Base-by-base conservation (phyloP, 2,888 invertebrate genomes). In the Lissonota sp. region DNA sequence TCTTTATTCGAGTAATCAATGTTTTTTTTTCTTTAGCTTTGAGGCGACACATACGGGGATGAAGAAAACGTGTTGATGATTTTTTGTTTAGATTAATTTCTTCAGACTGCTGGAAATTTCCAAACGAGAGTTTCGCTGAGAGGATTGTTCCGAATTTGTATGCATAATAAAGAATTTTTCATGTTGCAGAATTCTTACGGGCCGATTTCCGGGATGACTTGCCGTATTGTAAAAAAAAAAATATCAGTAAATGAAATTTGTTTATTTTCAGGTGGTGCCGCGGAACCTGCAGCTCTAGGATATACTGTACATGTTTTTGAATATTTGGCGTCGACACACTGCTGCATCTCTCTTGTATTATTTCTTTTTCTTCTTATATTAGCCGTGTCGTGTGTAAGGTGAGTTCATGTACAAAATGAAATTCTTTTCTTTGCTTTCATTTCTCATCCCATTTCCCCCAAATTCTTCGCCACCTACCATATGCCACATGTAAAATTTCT, bases 351-450 rank as follows among this genome's bases (percentile, higher is more conserved):
- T 26, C 26, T 77, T 80, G 60, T 62, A 66, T 26, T 82, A 77
- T 74, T 82, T n/a, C n/a, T n/a, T n/a, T n/a, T n/a, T n/a, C n/a
- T 26, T 26, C 26, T 26, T 26, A 26, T 83, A 53, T 73, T 85
- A 84, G 84, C 84, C 80, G 83, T 82, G 55, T 78, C 75, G 80
- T 66, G 77, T 26, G 80, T 53, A 87, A 89, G 89, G 89, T 89
- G 89, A 89, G 89, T 89, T 83, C 77, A 26, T 26, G 26, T 26
- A 71, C 80, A 66, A 77, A n/a, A 79, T 79, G 62, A 69, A 62
- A 69, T 84, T 86, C 76, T 83, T 81, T 82, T 77, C 83, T 74
- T 79, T 63, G 82, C 85, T 84, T 83, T 74, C 80, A 82, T 26
- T 26, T 14, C 62, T 69, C 51, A 62, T 40, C 82, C 72, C 63